Evolutionary conservation across 1,140 invertebrate genomes (phyloP).

Genomic region (Meloidogyne floridensis): DNA sequence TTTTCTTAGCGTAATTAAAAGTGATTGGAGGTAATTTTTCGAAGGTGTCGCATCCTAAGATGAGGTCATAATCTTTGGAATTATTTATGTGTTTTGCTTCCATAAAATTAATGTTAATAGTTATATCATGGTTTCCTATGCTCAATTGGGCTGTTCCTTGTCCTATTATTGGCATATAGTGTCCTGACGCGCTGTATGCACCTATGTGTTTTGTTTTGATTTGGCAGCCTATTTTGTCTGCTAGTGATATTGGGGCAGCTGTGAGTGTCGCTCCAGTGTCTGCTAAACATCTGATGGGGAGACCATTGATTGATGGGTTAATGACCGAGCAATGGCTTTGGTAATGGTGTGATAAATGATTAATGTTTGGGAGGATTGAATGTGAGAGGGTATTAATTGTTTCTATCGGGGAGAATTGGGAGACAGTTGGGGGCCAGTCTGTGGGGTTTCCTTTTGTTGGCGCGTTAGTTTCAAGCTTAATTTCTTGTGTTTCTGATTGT

Average conservation of each 20-base stretch:
- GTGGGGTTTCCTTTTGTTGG: background rate
- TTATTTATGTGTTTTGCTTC: background rate
- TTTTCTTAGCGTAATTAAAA: background rate
- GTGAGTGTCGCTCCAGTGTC: background rate
- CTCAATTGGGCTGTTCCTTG: background rate
- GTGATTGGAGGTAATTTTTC: background rate
- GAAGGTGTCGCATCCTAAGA: background rate
- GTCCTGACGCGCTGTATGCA: background rate
- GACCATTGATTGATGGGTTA: background rate
- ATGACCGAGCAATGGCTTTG: background rate
- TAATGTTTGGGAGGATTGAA: background rate
- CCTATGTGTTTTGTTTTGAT: background rate
- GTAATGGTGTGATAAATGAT: background rate
- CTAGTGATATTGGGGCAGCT: background rate
- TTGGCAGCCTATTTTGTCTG: background rate
- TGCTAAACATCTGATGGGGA: background rate
- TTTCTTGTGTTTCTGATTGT: background rate
- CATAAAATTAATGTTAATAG: background rate
- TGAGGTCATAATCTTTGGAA: background rate
- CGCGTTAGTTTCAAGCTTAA: background rate
- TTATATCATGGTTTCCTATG: background rate
- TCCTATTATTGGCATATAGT: background rate
- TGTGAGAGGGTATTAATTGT: background rate
- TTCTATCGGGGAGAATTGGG: background rate
- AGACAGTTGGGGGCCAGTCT: background rate